Conservation (phyloP, 2,888 invertebrate species). For the Andrena hattorfiana region DNA sequence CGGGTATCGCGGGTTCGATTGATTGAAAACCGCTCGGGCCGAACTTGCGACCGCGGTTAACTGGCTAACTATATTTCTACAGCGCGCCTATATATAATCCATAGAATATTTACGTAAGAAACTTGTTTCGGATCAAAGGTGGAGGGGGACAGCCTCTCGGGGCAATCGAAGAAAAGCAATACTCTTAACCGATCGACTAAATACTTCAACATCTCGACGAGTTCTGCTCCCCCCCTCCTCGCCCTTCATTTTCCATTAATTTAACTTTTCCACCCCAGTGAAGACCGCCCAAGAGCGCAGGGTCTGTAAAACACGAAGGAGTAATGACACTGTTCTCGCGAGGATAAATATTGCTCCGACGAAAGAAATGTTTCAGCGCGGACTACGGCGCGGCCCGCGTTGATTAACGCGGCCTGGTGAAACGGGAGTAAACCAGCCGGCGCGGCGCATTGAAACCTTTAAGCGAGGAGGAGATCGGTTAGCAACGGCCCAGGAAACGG, state of each 20-base stretch:
- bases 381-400: background rate
- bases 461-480: slow-evolving; percentile 32
- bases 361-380: background rate
- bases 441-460: background rate
- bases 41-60: slow-evolving; percentile 6
- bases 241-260: slow-evolving; percentile 40
- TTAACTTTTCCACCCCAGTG: slow-evolving; percentile 24
- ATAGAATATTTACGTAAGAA: slow-evolving; percentile 25
- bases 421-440: slow-evolving; percentile 2
- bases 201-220: slow-evolving; percentile 36
- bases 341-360: slow-evolving; percentile 11
- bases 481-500: slow-evolving; percentile 10
- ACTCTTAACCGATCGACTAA: slow-evolving; percentile 33
- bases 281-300: background rate
- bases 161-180: slow-evolving; percentile 41
- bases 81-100: slow-evolving; percentile 5
- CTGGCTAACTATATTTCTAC: background rate
- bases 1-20: slow-evolving; percentile 4
- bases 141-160: background rate
- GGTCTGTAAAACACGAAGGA: background rate
- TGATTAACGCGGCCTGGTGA: slow-evolving; percentile 30
- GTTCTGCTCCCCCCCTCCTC: background rate
- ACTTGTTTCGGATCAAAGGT: slow-evolving; percentile 2
- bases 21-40: slow-evolving; percentile 6
- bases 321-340: slow-evolving; percentile 6